Evolutionary conservation across 2,888 invertebrate species (phyloP), one percentile per base, ranked within the genome.

Genomic region (Cantharis rustica): DNA sequence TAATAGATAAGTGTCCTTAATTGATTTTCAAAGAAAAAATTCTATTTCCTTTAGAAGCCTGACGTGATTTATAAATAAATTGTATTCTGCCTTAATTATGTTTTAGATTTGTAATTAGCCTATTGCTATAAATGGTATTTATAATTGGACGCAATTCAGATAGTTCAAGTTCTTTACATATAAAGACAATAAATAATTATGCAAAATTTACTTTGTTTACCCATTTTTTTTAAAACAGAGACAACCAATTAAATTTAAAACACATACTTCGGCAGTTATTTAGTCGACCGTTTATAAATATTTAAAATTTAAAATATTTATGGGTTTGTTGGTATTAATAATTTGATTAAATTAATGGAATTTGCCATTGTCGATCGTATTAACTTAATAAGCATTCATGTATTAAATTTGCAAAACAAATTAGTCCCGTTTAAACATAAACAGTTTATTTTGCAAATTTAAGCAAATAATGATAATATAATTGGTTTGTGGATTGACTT

Each of bases 101-200:
- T 17, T 17, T 61, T 26, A 72, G 15, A 68, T 68, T 68, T 61
- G 47, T 68, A 20, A 66, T 68, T 66, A 16, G 16, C 23, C 62
- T 68, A 61, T n/a, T 62, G 61, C 73, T 73, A 73, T 73, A 73
- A 73, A 73, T 69, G 73, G 73, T 62, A 26, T 20, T 73, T 73
- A 73, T 73, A 73, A 73, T 73, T 73, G 73, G 72, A 68, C 61
- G 68, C 23, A 9, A 10, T 16, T 10, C 47, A 11, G 17, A 64
- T n/a, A 47, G 47, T n/a, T 47, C n/a, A n/a, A 47, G 47, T n/a
- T 47, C 47, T 7, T 4, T 31, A 4, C 31, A 47, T 4, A 47
- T n/a, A 47, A 47, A 47, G 47, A 47, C 47, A 47, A n/a, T 47
- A 47, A 47, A 47, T 47, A n/a, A n/a, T 47, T 47, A 47, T 47